Evolutionary conservation across 2,113 vertebrate species (phyloP), one percentile per base, ranked within the genome.

Genomic region (Boulengeromyrus knoepffleri): DNA sequence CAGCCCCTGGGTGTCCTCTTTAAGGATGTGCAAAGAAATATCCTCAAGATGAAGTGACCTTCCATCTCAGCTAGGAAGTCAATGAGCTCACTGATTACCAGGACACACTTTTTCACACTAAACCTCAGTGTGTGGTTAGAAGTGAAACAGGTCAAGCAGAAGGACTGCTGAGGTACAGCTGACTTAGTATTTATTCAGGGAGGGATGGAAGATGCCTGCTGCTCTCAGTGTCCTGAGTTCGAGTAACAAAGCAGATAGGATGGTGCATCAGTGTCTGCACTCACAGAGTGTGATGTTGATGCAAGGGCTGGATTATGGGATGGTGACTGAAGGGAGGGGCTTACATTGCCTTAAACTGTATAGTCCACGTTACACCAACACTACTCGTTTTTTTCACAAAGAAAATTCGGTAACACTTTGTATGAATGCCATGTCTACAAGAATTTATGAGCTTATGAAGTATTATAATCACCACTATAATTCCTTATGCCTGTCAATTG

Each of bases 61-160:
- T 96, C 94, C 95, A 96, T 80, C 97, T 97, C 97, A 96, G 97
- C 97, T 45, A 9, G 96, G 95, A 96, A 95, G 95, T 95, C 96
- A 96, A 96, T 95, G 96, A 97, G 96, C 95, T 93, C 96, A 96
- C 96, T 97, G 96, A 97, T 97, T 95, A 96, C 95, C 93, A 94
- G 95, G 96, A 95, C 95, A 96, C 95, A 94, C 96, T 96, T 96
- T 95, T 95, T 96, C 95, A 95, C 94, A 95, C 96, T 96, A 97
- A 97, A 96, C 96, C 95, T 95, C 94, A 95, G 93, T 94, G 94
- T 96, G 95, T 95, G 17, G 21, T n/a, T 49, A 46, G 83, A 49
- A 21, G 42, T 77, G 45, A 89, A 88, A 27, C 24, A n/a, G 66
- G 31, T 70, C 17, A 87, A 12, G 46, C 45, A 49, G 21, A 87